phyloP scores from a whole-genome alignment of 1,140 invertebrate genomes.

The Elymnias hypermnestra region DNA sequence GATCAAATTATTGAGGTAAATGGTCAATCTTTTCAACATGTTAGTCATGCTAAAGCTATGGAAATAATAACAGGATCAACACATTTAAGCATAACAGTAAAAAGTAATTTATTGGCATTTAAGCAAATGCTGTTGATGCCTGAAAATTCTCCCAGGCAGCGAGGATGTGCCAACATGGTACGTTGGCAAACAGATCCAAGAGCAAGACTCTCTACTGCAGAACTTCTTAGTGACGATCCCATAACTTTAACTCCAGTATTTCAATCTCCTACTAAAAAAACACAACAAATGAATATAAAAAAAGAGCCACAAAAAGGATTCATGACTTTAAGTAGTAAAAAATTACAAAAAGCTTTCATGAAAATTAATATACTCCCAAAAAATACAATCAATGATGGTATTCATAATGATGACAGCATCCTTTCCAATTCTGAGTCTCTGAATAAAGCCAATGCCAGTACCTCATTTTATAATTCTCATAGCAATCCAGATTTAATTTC shows the following conservation, averaged over 20 bases:
- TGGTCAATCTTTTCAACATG: conserved; percentile 95
- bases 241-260: conserved; percentile 88
- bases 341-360: conserved; percentile 91
- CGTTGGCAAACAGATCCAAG: conserved; percentile 81
- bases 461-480: conserved; percentile 86
- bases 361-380: conserved; percentile 95
- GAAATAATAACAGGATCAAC: conserved; percentile 95
- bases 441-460: conserved; percentile 64
- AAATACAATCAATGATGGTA: conserved; percentile 84
- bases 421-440: conserved; percentile 67
- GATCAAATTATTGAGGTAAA: conserved; percentile 99
- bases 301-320: conserved; percentile 86
- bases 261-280: conserved; percentile 89
- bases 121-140: conserved; percentile 92
- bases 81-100: conserved; percentile 96
- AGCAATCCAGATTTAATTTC: conserved; percentile 94
- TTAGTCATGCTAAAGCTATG: conserved; percentile 91
- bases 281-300: conserved; percentile 81
- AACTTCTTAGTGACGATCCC: conserved; percentile 85
- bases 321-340: conserved; percentile 91
- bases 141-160: conserved; percentile 86
- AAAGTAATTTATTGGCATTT: conserved; percentile 93
- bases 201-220: conserved; percentile 79
- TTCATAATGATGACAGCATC: conserved; percentile 78
- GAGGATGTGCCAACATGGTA: conserved; percentile 75